Evolutionary conservation across 2,113 vertebrate genomes (phyloP).

Genomic region (Caloenas nicobarica): DNA sequence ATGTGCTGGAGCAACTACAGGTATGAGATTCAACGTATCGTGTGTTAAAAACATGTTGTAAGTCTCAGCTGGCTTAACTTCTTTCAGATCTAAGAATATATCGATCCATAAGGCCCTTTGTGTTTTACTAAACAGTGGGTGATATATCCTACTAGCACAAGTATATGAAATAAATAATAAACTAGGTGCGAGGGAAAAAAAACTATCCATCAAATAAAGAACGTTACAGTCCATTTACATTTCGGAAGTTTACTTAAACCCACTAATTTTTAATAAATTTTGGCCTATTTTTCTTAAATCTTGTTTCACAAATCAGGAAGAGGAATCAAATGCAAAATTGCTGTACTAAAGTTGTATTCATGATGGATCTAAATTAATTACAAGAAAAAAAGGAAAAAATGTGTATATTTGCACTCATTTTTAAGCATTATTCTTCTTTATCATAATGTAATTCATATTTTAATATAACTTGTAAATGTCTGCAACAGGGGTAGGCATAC

Average conservation of each 20-base stretch:
- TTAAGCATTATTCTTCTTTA: neutral
- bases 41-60: neutral
- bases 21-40: neutral
- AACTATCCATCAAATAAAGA: neutral
- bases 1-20: neutral
- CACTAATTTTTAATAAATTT: neutral
- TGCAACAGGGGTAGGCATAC: neutral
- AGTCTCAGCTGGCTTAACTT: neutral
- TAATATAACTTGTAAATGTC: neutral
- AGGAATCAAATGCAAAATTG: neutral
- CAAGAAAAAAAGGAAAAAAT: rapidly evolving
- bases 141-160: neutral
- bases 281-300: neutral
- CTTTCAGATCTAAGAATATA: neutral
- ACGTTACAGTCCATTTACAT: neutral
- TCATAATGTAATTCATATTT: neutral
- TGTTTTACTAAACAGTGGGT: neutral
- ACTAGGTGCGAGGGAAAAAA: neutral
- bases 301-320: neutral
- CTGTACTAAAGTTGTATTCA: neutral
- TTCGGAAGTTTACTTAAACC: neutral
- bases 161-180: neutral
- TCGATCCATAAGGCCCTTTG: neutral
- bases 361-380: neutral
- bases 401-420: neutral